Evolutionary conservation across 2,113 vertebrate species (phyloP).

Genomic region (Hemibagrus wyckioides): DNA sequence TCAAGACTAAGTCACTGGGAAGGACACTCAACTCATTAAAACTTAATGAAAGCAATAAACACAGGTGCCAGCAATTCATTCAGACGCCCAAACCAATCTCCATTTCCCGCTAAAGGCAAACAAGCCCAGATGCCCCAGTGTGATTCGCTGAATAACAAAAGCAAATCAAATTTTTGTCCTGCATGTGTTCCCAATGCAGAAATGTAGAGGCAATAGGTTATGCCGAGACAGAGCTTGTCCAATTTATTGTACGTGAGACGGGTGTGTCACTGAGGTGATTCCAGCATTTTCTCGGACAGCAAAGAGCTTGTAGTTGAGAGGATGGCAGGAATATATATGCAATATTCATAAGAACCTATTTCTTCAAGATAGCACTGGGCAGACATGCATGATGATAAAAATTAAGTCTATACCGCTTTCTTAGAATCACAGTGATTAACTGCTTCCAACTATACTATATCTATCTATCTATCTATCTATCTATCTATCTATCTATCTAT

Average conservation of each 20-base stretch:
- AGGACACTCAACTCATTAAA: constrained; percentile 82
- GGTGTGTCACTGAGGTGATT: constrained; percentile 70
- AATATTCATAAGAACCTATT: constrained; percentile 78
- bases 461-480: not conserved
- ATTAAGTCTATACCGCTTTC: not conserved
- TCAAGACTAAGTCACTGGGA: constrained; percentile 72
- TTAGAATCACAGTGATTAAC: not conserved
- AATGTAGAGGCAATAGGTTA: constrained; percentile 70
- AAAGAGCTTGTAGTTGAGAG: constrained; percentile 65
- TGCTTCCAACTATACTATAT: too few relatives aligned
- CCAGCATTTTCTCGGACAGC: constrained; percentile 68
- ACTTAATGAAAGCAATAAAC: constrained; percentile 84
- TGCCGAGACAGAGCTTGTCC: constrained; percentile 72
- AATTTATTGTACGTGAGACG: constrained; percentile 73
- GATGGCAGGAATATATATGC: constrained; percentile 67
- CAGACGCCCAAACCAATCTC: constrained; percentile 81
- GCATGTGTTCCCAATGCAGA: constrained; percentile 76
- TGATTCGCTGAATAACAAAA: constrained; percentile 78
- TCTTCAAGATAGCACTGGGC: constrained; percentile 17
- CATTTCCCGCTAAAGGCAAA: constrained; percentile 77
- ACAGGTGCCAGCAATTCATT: constrained; percentile 79
- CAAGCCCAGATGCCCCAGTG: constrained; percentile 74
- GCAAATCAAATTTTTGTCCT: constrained; percentile 78
- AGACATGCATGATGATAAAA: constrained; percentile 24
- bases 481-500: not conserved